Base-by-base conservation (phyloP, 2,888 invertebrate genomes). In the Clostera curtula region DNA sequence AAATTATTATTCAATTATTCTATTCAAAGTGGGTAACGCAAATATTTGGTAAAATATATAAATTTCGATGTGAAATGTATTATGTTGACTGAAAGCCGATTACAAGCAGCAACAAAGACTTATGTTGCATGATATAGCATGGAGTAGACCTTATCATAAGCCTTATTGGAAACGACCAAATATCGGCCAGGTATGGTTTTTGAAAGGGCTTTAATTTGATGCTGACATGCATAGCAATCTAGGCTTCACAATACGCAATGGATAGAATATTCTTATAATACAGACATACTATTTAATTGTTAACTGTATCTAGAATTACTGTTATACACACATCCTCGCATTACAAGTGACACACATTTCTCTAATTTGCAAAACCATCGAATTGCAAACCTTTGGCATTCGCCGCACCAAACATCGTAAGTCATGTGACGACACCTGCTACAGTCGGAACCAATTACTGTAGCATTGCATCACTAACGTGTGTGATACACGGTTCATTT, bases 341-440 rank as follows among this genome's bases (percentile, higher is more conserved):
- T 8, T 8, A 6, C 4, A 25, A 3, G n/a, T 12, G 3, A 5
- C 13, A 12, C 17, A 18, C 12, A 30, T n/a, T 19, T 19, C 19
- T 10, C 11, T 22, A 12, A 23, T 13, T 14, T 15, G 10, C 4
- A 23, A 23, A 22, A n/a, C n/a, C n/a, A n/a, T n/a, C n/a, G n/a
- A n/a, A n/a, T n/a, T 37, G 29, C 35, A 42, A 40, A 47, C 41
- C 40, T 31, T 28, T 6, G 37, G 12, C 24, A 43, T 31, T 47
- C 41, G 40, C 46, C 40, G 39, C 42, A 37, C 36, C 34, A 42
- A 56, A 61, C 51, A 42, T 44, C 55, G 62, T 69, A 65, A 69
- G 65, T 71, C 70, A 64, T 56, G 41, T 48, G 53, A 49, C 55
- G 50, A 50, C 79, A 80, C 77, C 77, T 79, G 77, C 63, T 68